phyloP scores from a whole-genome alignment of 2,113 vertebrate genomes.

The Coracopsis vasa region DNA sequence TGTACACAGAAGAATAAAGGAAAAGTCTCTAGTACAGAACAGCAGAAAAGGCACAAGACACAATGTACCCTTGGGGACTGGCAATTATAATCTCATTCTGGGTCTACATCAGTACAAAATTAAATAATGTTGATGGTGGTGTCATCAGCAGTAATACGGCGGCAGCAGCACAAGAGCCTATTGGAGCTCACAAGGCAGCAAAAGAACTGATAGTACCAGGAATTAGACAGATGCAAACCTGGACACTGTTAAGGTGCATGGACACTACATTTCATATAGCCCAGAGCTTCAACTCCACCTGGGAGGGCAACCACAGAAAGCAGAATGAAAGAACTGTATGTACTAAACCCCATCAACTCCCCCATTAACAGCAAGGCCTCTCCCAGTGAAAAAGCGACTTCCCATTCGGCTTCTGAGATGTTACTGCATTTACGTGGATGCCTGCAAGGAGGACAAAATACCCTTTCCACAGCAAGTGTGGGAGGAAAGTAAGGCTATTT shows the following conservation, averaged over 20 bases:
- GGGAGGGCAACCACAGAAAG: background rate
- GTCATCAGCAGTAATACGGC: background rate
- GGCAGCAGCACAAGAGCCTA: background rate
- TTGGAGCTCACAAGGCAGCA: background rate
- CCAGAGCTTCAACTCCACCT: background rate
- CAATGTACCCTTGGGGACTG: background rate
- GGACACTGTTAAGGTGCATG: background rate
- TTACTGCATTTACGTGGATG: background rate
- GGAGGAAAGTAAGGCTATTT: background rate
- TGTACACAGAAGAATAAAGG: background rate
- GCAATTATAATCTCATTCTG: conserved; percentile 14
- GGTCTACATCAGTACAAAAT: background rate
- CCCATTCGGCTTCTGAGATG: background rate
- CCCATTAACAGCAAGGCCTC: background rate
- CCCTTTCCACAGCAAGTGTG: background rate
- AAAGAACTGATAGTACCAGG: background rate
- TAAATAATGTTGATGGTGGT: background rate
- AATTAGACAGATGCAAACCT: background rate
- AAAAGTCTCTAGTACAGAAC: background rate
- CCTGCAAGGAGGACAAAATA: background rate
- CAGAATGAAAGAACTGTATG: background rate
- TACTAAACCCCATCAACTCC: background rate
- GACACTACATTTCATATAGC: background rate
- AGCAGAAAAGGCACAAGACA: background rate
- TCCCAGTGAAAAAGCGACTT: background rate